Evolutionary conservation across 1,140 invertebrate species (phyloP), one percentile per base, ranked within the genome.

Genomic region (Venturia canescens): DNA sequence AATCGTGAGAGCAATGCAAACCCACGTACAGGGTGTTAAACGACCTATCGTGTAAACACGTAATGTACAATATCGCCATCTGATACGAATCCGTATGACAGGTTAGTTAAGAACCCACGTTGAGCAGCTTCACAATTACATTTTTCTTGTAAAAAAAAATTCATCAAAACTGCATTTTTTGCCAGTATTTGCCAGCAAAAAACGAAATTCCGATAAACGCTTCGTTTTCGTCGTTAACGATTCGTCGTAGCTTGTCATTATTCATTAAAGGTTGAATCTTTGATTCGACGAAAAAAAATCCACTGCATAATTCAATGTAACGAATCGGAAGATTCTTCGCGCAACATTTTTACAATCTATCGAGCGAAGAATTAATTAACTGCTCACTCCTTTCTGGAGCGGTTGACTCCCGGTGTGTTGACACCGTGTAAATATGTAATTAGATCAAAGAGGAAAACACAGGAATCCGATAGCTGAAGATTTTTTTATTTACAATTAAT

Each of bases 1-100:
- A 89, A 88, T 85, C 85, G 86, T 78, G 80, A 79, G 83, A 84
- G 83, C 84, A 88, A 53, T 53, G 71, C 48, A 69, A 29, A 69
- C 66, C 26, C 26, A 74, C 71, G 9, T 48, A 29, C 71, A 53
- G 16, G 48, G 26, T 74, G 71, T 74, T 74, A 74, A 53, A 74
- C 71, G 15, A 21, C 34, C n/a, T 26, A 71, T 74, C 71, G 44
- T 74, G 71, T 74, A 74, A 74, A 71, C 69, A 71, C 69, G 69
- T 44, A 71, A 71, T 69, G 29, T 69, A 69, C 66, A 29, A 29
- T 69, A 31, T 69, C 26, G 66, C 3, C 29, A 16, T 69, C 66
- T 34, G 66, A 69, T 69, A 69, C 29, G 66, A 69, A 69, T 69
- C 66, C 27, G 31, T 69, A 31, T 21, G 60, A n/a, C n/a, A 63